Base-by-base conservation (phyloP, 2,888 invertebrate genomes). In the Tuberolachnus salignus region DNA sequence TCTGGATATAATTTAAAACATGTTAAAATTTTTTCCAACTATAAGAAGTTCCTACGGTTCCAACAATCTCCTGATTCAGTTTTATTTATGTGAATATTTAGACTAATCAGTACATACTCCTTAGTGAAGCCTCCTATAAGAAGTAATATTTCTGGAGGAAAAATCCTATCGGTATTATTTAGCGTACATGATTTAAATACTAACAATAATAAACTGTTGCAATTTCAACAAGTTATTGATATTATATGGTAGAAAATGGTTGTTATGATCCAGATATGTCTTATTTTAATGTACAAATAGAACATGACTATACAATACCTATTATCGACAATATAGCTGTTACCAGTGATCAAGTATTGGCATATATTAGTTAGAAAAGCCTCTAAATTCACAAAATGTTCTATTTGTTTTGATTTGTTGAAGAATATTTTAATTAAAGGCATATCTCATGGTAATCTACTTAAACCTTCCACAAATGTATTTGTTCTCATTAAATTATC, bases 1-100 rank as follows among this genome's bases (percentile, higher is more conserved):
- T 26, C 34, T 26, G 44, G 21, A 44, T 59, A 44, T 44, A 42
- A 44, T 19, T 26, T 72, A 46, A 72, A 72, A 59, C n/a, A n/a
- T n/a, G n/a, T n/a, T n/a, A n/a, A n/a, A n/a, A n/a, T n/a, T n/a
- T n/a, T n/a, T n/a, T n/a, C n/a, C n/a, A n/a, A n/a, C n/a, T n/a
- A n/a, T n/a, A n/a, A n/a, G n/a, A n/a, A 59, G n/a, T n/a, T n/a
- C n/a, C n/a, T n/a, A n/a, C n/a, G n/a, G n/a, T n/a, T n/a, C n/a
- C n/a, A n/a, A n/a, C n/a, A n/a, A n/a, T n/a, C n/a, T n/a, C 59
- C 59, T 59, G 59, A 59, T 59, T 59, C 59, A 26, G 59, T 59
- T 59, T 4, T 59, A 16, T 34, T 59, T 59, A 59, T 59, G 59
- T 26, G 26, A 59, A 59, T 59, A 26, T 59, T 59, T 59, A 59